phyloP scores from a whole-genome alignment of 2,797 vertebrate genomes.

The Microcaecilia unicolor region DNA sequence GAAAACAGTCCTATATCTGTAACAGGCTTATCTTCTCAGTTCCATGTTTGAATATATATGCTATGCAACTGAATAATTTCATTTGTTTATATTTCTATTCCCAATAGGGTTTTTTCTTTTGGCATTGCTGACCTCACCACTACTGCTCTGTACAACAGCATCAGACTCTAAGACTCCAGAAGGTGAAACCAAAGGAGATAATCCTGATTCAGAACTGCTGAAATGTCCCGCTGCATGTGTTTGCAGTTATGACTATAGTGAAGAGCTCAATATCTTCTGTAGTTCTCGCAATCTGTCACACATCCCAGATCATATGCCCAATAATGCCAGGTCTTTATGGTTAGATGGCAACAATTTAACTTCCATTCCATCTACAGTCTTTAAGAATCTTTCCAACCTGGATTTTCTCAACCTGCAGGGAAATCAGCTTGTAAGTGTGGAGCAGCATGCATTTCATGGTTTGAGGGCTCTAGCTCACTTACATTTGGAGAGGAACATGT shows the following conservation, averaged over 20 bases:
- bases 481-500: constrained; percentile 78
- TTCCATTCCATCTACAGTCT: constrained; percentile 53
- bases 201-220: constrained; percentile 34
- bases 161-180: constrained; percentile 10
- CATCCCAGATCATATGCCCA: constrained; percentile 63
- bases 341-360: constrained; percentile 82
- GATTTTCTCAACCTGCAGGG: constrained; percentile 88
- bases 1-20: too few species aligned
- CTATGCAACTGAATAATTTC: too few species aligned
- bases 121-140: constrained; percentile 11
- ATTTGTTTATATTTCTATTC: too few species aligned
- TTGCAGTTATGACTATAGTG: constrained; percentile 68
- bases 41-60: too few species aligned
- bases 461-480: constrained; percentile 71
- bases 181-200: constrained; percentile 24
- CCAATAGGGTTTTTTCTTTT: constrained; percentile 14
- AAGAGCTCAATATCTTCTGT: constrained; percentile 85
- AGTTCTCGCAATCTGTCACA: constrained; percentile 70
- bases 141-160: constrained; percentile 19
- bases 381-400: constrained; percentile 70
- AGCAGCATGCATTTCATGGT: constrained; percentile 73
- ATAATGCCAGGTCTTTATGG: constrained; percentile 70
- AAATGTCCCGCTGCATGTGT: constrained; percentile 69
- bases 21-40: too few species aligned
- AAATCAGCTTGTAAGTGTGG: constrained; percentile 63